Percentiles rank a stretch among this genome's conserved stretches.
phyloP scores from a whole-genome alignment of 2,888 invertebrate species.

The Sceliomorpha sp. region DNA sequence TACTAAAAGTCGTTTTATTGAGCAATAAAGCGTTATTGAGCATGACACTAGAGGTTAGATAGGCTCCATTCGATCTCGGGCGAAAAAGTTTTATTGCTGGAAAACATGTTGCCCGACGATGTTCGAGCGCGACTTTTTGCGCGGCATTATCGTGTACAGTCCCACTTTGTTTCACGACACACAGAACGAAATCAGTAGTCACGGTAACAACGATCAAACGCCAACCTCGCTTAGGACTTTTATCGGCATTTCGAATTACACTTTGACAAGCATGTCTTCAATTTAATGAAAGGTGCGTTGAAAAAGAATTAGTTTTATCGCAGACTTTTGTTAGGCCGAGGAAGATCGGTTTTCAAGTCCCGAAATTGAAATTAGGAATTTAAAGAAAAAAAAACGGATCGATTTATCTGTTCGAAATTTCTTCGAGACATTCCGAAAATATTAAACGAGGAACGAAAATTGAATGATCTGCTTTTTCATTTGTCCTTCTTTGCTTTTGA shows the following conservation, averaged over 20 bases:
- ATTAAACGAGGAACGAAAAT: too few species aligned
- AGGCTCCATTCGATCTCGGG: conserved; percentile 14
- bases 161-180: conserved; percentile 28
- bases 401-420: too few species aligned
- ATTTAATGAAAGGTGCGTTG: too few species aligned
- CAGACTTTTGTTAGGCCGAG: too few species aligned
- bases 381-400: too few species aligned
- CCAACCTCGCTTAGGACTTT: conserved; percentile 9
- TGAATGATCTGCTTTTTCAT: too few species aligned
- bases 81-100: conserved; percentile 39
- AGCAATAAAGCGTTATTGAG: conserved; percentile 49
- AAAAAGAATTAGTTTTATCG: too few species aligned
- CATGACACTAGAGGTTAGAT: conserved; percentile 34
- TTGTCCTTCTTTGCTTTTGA: too few species aligned
- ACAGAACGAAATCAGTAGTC: conserved; percentile 61
- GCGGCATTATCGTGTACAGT: not conserved
- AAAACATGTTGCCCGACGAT: conserved; percentile 18
- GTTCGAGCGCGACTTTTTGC: conserved; percentile 32
- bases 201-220: conserved; percentile 77
- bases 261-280: conserved; percentile 19
- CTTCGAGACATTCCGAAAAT: too few species aligned
- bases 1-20: conserved; percentile 44
- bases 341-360: too few species aligned
- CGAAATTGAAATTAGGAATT: too few species aligned
- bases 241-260: conserved; percentile 28